Evolutionary conservation across 2,113 vertebrate species (phyloP), one percentile per base, ranked within the genome.

Genomic region (Noctilio leporinus): DNA sequence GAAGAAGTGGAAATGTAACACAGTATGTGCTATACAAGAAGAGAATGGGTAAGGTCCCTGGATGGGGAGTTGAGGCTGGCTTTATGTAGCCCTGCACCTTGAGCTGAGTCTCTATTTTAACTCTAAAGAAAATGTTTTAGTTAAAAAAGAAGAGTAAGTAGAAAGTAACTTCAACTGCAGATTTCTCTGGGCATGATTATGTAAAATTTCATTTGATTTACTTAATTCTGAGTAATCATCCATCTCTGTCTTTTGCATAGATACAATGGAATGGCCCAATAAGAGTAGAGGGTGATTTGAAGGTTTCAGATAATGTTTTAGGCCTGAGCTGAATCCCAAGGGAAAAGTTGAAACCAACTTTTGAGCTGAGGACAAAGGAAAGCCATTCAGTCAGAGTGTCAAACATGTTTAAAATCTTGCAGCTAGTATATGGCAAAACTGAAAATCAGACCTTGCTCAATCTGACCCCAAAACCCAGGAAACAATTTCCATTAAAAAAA

Each of bases 1-100:
- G n/a, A 7, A 47, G 33, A 89, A 67, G 51, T 33, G 35, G 14
- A 76, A 67, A 24, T 11, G 10, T 49, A 28, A 40, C 26, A 15
- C 40, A 28, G 20, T 30, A 0, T 19, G 19, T 1, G 30, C 28
- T 35, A 1, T 7, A 30, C n/a, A 16, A 8, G 9, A 26, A 78
- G 55, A 55, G 35, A 5, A 1, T 11, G 9, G 4, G 3, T 10
- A 43, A 72, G 3, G 11, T 51, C 10, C 45, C 75, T 7, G 11
- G 28, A 16, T 19, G 10, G 40, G 10, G 53, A 12, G 24, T 43
- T 16, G 12, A 70, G 12, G 17, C 30, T 45, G 7, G 55, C 30
- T 76, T 53, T 38, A 30, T 11, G 8, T 75, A 73, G 77, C 12
- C 33, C 15, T 10, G 5, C 55, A 65, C 43, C 17, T 45, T 19